Conservation (phyloP, 2,113 vertebrate genomes). For the Coptodon rendalli region DNA sequence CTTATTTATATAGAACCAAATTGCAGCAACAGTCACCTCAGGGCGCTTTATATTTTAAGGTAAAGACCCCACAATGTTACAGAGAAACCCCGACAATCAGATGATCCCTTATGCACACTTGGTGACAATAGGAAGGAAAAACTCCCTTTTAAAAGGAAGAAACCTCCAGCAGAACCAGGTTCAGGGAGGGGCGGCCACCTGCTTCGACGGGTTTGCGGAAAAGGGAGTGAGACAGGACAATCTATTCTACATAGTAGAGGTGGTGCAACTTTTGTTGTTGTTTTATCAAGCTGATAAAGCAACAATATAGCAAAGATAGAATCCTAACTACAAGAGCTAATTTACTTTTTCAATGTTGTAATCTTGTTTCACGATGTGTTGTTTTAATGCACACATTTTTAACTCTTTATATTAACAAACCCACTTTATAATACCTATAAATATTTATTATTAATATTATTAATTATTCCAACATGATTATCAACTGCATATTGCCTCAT, state of each 20-base stretch:
- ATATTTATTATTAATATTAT: background rate
- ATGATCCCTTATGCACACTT: background rate
- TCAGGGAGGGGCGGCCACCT: background rate
- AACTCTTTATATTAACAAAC: background rate
- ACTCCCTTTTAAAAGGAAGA: background rate
- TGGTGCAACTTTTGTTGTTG: background rate
- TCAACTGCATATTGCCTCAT: background rate
- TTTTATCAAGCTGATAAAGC: background rate
- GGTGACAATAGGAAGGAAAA: background rate
- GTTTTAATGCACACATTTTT: background rate
- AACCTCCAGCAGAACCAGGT: background rate
- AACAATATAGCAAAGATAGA: background rate
- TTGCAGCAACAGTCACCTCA: background rate
- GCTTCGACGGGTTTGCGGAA: rapidly evolving
- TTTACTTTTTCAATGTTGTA: background rate
- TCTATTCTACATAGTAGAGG: background rate
- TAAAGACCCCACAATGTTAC: background rate
- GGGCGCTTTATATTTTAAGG: rapidly evolving
- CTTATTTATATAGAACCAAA: background rate
- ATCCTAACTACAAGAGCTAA: background rate
- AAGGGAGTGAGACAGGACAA: background rate
- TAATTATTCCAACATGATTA: background rate
- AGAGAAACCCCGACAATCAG: background rate
- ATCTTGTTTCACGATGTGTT: background rate
- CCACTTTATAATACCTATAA: background rate